Percentiles rank a stretch among this genome's conserved stretches.
Evolutionary conservation across 2,888 invertebrate genomes (phyloP).

Genomic region (Eulithis testata): DNA sequence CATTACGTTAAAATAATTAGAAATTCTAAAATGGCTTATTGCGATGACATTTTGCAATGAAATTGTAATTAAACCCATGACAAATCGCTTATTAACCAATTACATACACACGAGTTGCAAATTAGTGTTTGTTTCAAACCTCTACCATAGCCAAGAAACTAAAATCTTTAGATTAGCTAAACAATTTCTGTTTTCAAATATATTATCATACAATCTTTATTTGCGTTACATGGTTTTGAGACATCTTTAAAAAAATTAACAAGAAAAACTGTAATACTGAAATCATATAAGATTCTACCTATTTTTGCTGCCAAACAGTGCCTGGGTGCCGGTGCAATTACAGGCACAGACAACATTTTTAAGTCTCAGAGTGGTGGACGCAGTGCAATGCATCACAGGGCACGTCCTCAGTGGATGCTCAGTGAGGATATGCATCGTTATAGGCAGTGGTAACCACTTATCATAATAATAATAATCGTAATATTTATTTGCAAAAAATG

Average conservation of each 20-base stretch:
- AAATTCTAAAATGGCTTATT: conserved; percentile 5
- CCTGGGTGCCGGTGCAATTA: no score
- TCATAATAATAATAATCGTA: no score
- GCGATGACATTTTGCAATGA: conserved; percentile 2
- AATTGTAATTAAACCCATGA: conserved; percentile 18
- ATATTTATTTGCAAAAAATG: no score
- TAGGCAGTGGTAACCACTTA: no score
- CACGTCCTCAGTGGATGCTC: no score
- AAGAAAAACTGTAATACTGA: conserved; percentile 36
- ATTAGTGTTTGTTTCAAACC: conserved; percentile 9
- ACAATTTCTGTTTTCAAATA: no score
- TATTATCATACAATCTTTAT: no score
- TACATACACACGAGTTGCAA: conserved; percentile 22
- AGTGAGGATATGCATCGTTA: no score
- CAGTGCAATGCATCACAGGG: no score
- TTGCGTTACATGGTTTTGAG: background rate
- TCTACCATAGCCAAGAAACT: conserved; percentile 5
- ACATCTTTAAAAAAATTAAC: background rate
- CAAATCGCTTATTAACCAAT: conserved; percentile 22
- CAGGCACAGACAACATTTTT: no score
- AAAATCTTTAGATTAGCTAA: background rate
- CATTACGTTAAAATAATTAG: background rate
- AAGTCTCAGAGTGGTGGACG: no score
- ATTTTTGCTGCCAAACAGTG: no score
- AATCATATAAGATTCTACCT: conserved; percentile 15